Percentiles rank a stretch among this genome's conserved stretches.
Evolutionary conservation across 2,113 vertebrate species (phyloP).

Genomic region (Petaurus breviceps): DNA sequence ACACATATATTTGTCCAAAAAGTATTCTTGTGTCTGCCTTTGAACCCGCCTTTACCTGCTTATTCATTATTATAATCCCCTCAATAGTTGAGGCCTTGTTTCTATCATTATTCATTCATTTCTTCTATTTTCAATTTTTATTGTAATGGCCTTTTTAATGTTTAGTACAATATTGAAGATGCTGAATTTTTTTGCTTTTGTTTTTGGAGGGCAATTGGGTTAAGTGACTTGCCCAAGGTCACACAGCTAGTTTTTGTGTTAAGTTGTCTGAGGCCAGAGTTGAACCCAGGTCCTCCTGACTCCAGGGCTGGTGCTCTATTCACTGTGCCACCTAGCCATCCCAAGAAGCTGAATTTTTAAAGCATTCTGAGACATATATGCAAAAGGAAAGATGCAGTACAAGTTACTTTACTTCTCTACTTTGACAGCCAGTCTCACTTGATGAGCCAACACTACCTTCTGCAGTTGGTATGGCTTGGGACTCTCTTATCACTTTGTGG

Average conservation of each 20-base stretch:
- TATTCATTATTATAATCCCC: neutral
- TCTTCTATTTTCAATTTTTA: neutral
- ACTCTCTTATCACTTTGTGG: neutral
- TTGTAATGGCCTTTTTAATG: neutral
- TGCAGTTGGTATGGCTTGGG: constrained; percentile 3
- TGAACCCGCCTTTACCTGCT: neutral
- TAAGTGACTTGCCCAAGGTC: too few relatives aligned
- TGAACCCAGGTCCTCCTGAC: too few relatives aligned
- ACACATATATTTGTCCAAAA: neutral
- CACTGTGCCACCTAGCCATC: too few relatives aligned
- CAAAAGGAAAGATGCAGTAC: constrained; percentile 26
- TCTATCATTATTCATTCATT: neutral
- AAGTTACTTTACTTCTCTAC: neutral
- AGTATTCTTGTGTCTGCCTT: fast-evolving
- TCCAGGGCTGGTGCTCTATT: too few relatives aligned
- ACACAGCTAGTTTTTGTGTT: too few relatives aligned
- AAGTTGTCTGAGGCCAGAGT: too few relatives aligned
- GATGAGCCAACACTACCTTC: constrained; percentile 14
- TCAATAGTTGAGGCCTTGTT: neutral
- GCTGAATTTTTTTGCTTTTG: neutral
- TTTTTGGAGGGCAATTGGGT: too few relatives aligned
- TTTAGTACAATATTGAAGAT: constrained; percentile 13
- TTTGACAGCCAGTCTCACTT: constrained; percentile 1
- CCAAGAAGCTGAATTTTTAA: neutral
- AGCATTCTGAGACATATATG: constrained; percentile 22